Base-by-base conservation (phyloP, 2,113 vertebrate species). In the Petrocephalus microphthalmus region DNA sequence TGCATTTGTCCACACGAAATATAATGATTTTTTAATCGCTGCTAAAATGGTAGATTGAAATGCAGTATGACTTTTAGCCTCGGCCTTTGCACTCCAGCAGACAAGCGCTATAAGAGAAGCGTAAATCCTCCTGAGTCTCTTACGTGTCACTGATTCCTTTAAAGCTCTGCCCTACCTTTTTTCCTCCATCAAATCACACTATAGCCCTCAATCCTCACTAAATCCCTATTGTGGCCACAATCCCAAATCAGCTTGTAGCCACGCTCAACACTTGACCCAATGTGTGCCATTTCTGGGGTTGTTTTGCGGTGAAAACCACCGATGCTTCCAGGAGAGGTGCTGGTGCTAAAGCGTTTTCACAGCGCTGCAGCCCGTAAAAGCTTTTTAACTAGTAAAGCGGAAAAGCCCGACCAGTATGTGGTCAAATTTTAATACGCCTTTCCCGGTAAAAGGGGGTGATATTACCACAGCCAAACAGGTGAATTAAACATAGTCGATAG, bases 41-140 rank as follows among this genome's bases (percentile, higher is more conserved):
- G 90, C 84, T 90, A 91, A 94, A 91, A 95, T 95, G 17, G 7
- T 78, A 78, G 6, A 78, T 37, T 74, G 29, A 37, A 74, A 29
- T 5, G n/a, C 15, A 78, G 33, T 42, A 78, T 49, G 45, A 45
- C 5, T 83, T 13, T 19, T 13, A 54, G 51, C 47, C 52, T 56
- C 25, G 47, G 83, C n/a, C 83, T 17, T 85, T 54, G 84, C n/a
- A 37, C 51, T 56, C 7, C 6, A 25, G 49, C 49, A 17, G 6
- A 54, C n/a, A 85, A 85, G 29, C 0, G 20, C n/a, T 56, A 29
- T 5, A 33, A 29, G 67, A 89, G 60, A 51, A 51, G 42, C 2
- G 37, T 84, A 87, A 87, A 84, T 87, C 88, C 64, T 54, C 84
- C 42, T 60, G 83, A 42, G 53, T 89, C 22, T 49, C 45, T 87